Conservation (phyloP, 2,797 vertebrate species). For the Sternotherus odoratus region DNA sequence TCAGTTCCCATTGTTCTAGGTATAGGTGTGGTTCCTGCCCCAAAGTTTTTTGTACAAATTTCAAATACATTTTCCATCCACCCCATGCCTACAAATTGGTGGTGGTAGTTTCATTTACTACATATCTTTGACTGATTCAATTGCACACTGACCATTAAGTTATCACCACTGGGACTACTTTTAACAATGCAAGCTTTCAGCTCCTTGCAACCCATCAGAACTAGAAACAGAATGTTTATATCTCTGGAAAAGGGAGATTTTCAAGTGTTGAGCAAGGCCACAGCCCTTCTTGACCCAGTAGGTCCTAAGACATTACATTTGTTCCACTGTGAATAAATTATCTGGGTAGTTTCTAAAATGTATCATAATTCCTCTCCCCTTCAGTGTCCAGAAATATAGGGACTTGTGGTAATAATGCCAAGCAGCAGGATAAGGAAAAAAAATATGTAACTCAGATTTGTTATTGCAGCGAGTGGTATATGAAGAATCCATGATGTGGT, state of each 20-base stretch:
- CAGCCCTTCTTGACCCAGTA: background rate
- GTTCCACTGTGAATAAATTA: background rate
- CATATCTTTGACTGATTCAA: background rate
- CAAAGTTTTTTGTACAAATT: background rate
- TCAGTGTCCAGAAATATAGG: background rate
- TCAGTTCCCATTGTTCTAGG: background rate
- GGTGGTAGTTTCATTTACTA: background rate
- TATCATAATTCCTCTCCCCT: background rate
- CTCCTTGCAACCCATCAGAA: no score
- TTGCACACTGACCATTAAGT: background rate
- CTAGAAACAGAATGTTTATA: no score
- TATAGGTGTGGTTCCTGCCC: background rate
- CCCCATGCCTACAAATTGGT: background rate
- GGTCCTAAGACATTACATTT: no score
- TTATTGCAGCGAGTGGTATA: background rate
- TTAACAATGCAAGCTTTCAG: background rate
- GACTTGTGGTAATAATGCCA: background rate
- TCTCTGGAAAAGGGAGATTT: no score
- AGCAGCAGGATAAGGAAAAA: background rate
- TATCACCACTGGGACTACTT: background rate
- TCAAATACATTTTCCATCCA: no score
- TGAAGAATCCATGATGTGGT: background rate
- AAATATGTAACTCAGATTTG: no score
- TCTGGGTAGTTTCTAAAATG: background rate
- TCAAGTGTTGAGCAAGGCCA: no score